Conservation (phyloP, 2,888 invertebrate genomes). For the Stenurella melanura region DNA sequence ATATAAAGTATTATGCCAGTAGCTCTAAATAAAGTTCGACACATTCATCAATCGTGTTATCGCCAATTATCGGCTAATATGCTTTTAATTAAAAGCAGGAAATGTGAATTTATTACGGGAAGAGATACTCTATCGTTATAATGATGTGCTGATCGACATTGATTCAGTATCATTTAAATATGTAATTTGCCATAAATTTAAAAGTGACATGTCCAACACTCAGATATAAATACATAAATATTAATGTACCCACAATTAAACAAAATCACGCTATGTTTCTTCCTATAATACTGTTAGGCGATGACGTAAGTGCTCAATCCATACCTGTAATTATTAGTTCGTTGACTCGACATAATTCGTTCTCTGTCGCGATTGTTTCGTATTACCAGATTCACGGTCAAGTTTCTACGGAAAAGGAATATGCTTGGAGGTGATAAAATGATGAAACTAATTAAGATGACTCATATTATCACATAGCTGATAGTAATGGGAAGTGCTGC, state of each 20-base stretch:
- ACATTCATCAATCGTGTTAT: too few relatives aligned
- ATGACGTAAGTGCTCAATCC: slow-evolving; percentile 29
- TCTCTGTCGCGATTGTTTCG: slow-evolving; percentile 22
- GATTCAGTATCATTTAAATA: too few relatives aligned
- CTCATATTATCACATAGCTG: slow-evolving; percentile 29
- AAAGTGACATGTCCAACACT: too few relatives aligned
- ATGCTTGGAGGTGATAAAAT: slow-evolving; percentile 19
- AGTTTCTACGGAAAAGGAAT: slow-evolving; percentile 36
- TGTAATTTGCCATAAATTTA: too few relatives aligned
- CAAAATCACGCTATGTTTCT: too few relatives aligned
- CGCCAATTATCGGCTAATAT: too few relatives aligned
- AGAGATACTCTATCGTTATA: too few relatives aligned
- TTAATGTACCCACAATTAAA: background rate
- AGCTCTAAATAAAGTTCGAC: too few relatives aligned
- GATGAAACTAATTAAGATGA: slow-evolving; percentile 35
- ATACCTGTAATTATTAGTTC: slow-evolving; percentile 41
- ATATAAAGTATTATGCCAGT: too few relatives aligned
- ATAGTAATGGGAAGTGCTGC: slow-evolving; percentile 30
- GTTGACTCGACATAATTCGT: slow-evolving; percentile 29
- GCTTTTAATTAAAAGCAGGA: too few relatives aligned
- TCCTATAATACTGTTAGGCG: background rate
- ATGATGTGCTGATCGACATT: too few relatives aligned
- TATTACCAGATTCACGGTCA: slow-evolving; percentile 33
- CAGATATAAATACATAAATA: background rate
- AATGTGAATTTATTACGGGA: too few relatives aligned